Evolutionary conservation across 2,113 vertebrate species (phyloP).

Genomic region (Calidris pugnax): DNA sequence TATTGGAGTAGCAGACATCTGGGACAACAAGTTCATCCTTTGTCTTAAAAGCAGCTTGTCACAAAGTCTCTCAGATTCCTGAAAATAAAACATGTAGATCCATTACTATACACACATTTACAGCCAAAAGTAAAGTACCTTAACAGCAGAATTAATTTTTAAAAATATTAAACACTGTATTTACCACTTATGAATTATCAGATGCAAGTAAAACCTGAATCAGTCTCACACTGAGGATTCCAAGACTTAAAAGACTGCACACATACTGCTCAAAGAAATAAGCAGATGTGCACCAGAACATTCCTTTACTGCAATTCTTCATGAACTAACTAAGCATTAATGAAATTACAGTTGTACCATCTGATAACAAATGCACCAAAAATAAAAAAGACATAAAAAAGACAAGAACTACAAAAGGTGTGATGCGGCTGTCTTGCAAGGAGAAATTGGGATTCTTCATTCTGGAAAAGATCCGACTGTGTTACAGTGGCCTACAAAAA

Average conservation of each 20-base stretch:
- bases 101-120: neutral
- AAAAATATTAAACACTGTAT: neutral
- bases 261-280: neutral
- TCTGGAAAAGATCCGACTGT: neutral
- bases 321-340: neutral
- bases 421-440: neutral
- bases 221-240: neutral
- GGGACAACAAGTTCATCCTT: conserved; percentile 89
- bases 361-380: neutral
- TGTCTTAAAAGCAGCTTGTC: conserved; percentile 85
- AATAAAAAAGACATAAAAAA: neutral
- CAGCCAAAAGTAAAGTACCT: neutral
- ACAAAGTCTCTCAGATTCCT: conserved; percentile 83
- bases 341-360: neutral
- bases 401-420: neutral
- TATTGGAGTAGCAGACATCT: conserved; percentile 85
- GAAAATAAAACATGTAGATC: neutral
- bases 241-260: neutral
- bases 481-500: neutral
- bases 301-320: neutral
- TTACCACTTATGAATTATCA: neutral
- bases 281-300: neutral
- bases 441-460: neutral
- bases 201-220: neutral
- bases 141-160: neutral